A percentile compares a stretch with the other conserved stretches of the same genome.
Conservation (phyloP, 2,888 invertebrate genomes). For the Sarcophaga carnaria region DNA sequence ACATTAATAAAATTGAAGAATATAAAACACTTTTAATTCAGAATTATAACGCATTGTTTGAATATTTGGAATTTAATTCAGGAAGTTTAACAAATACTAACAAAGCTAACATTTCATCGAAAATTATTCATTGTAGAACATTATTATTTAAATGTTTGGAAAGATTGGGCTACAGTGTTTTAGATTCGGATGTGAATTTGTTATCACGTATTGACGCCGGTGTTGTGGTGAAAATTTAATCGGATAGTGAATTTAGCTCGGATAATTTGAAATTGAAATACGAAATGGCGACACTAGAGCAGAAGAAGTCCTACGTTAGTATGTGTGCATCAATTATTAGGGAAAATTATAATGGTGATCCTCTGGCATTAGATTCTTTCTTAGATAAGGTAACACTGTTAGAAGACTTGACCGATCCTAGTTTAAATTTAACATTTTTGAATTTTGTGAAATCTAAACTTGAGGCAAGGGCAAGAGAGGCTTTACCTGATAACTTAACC, state of each 20-base stretch:
- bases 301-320: constrained; percentile 4
- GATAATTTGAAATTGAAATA: neutral
- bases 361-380: neutral
- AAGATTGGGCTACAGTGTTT: constrained; percentile 1
- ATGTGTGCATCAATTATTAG: constrained; percentile 19
- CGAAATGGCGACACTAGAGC: constrained; percentile 1
- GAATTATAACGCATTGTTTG: neutral
- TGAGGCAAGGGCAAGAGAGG: constrained; percentile 28
- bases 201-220: neutral
- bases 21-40: too few species aligned
- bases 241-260: neutral
- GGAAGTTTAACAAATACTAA: too few species aligned
- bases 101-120: neutral
- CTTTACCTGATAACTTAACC: constrained; percentile 15
- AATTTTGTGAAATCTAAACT: constrained; percentile 32
- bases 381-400: constrained; percentile 30
- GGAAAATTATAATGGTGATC: constrained; percentile 24
- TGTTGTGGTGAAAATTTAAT: neutral
- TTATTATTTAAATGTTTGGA: constrained; percentile 2
- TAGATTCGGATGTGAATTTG: neutral
- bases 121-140: constrained; percentile 4
- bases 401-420: constrained; percentile 10
- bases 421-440: constrained; percentile 2
- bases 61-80: too few species aligned
- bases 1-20: neutral